Evolutionary conservation across 2,113 vertebrate species (phyloP).

Genomic region (Canis aureus): DNA sequence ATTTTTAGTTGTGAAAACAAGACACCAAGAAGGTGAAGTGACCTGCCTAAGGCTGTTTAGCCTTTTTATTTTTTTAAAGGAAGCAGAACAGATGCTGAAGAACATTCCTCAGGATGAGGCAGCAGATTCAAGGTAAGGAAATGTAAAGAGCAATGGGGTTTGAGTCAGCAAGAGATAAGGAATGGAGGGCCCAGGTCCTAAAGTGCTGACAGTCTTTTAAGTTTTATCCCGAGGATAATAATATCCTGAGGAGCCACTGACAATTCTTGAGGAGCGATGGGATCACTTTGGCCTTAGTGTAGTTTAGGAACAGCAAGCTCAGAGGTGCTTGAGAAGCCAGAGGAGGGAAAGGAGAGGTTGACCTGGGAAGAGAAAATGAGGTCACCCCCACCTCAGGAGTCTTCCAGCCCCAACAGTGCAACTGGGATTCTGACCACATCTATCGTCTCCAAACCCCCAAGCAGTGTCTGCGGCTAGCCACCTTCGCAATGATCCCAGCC

Average conservation of each 20-base stretch:
- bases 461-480: neutral
- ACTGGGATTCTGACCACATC: neutral
- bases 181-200: neutral
- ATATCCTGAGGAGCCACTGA: neutral
- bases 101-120: neutral
- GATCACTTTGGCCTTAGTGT: neutral
- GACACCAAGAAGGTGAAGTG: neutral
- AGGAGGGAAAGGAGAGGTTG: neutral
- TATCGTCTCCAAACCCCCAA: neutral
- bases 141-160: neutral
- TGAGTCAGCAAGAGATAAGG: neutral
- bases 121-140: neutral
- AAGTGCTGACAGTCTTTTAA: neutral
- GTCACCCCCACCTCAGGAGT: neutral
- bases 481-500: neutral
- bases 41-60: neutral
- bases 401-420: neutral
- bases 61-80: neutral
- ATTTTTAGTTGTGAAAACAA: constrained; percentile 24
- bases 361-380: neutral
- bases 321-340: neutral
- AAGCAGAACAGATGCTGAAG: neutral
- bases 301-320: neutral
- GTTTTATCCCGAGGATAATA: neutral
- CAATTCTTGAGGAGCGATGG: neutral